Conservation (phyloP, 2,113 vertebrate genomes). For the Ictalurus punctatus region DNA sequence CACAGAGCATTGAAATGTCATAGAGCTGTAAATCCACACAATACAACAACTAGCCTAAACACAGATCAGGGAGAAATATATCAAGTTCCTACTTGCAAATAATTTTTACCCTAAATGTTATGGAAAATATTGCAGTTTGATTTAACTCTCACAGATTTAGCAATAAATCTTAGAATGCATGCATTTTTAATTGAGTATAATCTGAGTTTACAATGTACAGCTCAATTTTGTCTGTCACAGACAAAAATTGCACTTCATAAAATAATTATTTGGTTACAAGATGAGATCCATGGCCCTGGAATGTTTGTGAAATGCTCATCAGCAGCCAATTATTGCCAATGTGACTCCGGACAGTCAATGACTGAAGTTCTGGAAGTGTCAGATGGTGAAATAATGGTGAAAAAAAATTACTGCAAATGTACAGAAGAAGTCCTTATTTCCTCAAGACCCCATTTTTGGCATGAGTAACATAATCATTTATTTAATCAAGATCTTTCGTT, state of each 20-base stretch:
- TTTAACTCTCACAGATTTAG: background rate
- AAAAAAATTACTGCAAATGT: background rate
- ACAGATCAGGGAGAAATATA: background rate
- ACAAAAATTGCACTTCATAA: background rate
- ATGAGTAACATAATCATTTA: background rate
- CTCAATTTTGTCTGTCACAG: background rate
- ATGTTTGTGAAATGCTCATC: background rate
- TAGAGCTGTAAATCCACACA: slow-evolving; percentile 77
- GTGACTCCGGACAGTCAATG: background rate
- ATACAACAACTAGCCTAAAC: slow-evolving; percentile 2
- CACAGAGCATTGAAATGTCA: slow-evolving; percentile 69
- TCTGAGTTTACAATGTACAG: background rate
- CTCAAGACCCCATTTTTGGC: background rate
- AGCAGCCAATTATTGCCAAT: background rate
- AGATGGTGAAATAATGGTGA: background rate
- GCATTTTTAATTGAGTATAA: background rate
- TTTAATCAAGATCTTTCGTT: background rate
- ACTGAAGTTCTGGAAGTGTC: background rate
- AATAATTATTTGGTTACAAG: background rate
- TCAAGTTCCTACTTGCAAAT: background rate
- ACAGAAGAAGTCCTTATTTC: background rate
- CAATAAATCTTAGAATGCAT: background rate
- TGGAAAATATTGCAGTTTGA: background rate
- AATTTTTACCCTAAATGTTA: background rate
- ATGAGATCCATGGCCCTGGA: background rate